Conservation (phyloP, 2,888 invertebrate genomes). For the Drosophila picticornis region DNA sequence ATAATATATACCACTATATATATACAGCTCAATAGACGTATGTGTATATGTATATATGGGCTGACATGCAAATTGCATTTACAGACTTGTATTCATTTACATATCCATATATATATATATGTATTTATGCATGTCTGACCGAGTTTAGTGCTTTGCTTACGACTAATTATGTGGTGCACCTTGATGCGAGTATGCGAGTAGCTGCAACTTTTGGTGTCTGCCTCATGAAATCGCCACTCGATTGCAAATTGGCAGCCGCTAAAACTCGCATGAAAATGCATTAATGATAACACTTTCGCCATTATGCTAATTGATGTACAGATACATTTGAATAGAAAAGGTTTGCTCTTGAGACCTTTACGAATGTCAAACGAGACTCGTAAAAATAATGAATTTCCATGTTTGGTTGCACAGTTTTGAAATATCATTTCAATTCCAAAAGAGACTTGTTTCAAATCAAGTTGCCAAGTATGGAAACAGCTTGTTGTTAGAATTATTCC, state of each 20-base stretch:
- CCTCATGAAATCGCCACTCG: neutral
- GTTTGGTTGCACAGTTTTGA: neutral
- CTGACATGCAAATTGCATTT: constrained; percentile 1
- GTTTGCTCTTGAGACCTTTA: neutral
- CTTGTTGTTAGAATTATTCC: neutral
- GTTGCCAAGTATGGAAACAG: neutral
- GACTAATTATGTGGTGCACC: constrained; percentile 1
- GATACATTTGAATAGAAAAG: neutral
- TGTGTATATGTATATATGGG: neutral
- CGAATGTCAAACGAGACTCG: neutral
- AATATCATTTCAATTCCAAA: neutral
- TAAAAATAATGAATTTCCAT: neutral
- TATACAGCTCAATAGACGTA: neutral
- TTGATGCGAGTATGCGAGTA: neutral
- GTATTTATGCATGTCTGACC: neutral
- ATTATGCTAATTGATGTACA: neutral
- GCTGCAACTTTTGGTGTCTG: neutral
- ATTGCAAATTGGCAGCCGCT: neutral
- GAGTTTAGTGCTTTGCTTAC: neutral
- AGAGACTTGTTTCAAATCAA: neutral
- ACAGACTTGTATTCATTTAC: neutral
- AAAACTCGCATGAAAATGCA: neutral
- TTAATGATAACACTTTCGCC: neutral
- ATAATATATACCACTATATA: neutral
- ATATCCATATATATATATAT: neutral